Evolutionary conservation across 2,113 vertebrate species (phyloP).

Genomic region (Ceratotherium simum): DNA sequence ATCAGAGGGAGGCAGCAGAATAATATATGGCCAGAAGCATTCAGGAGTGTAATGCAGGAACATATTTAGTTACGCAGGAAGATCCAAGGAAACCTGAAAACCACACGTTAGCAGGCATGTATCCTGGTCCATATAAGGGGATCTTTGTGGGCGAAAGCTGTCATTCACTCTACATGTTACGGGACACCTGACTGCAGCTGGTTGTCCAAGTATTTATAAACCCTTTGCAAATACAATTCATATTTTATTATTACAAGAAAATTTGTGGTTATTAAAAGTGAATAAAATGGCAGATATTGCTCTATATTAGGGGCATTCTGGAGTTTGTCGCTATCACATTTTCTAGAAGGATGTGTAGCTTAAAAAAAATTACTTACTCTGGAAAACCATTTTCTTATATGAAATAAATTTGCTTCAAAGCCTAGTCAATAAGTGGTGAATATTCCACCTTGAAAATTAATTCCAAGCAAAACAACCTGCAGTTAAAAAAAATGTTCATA

Average conservation of each 20-base stretch:
- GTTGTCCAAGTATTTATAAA: background rate
- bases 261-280: background rate
- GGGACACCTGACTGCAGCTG: background rate
- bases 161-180: background rate
- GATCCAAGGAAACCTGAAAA: conserved; percentile 23
- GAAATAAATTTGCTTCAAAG: background rate
- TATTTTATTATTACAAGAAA: background rate
- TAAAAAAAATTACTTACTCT: background rate
- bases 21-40: conserved; percentile 74
- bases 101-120: background rate
- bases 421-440: background rate
- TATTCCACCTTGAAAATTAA: background rate
- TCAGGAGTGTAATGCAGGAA: conserved; percentile 34
- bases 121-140: background rate
- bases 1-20: conserved; percentile 69
- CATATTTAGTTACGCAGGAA: conserved; percentile 63
- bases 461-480: background rate
- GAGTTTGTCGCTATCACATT: background rate
- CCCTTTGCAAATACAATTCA: background rate
- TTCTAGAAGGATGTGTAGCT: background rate
- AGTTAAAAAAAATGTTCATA: background rate
- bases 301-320: background rate
- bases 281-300: background rate
- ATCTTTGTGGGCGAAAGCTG: rapidly evolving
- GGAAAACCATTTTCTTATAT: background rate